A percentile compares a stretch with the other conserved stretches of the same genome.
Evolutionary conservation across 2,797 vertebrate species (phyloP).

Genomic region (Danionella dracula): DNA sequence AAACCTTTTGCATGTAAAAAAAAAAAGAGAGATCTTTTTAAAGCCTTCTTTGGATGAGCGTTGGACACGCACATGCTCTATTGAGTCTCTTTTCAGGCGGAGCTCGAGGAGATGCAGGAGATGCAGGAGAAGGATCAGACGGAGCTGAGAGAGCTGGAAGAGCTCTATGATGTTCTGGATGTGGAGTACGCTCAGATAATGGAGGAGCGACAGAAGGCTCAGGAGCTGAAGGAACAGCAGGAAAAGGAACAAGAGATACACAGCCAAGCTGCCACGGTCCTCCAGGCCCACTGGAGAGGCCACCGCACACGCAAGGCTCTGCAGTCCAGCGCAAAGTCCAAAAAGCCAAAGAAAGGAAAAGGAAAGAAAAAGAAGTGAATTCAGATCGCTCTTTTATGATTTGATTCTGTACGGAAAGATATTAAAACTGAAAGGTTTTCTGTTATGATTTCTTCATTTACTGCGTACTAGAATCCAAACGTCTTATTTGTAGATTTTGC

Average conservation of each 20-base stretch:
- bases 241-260: slow-evolving; percentile 60
- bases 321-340: slow-evolving; percentile 64
- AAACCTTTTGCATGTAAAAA: too few species aligned
- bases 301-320: slow-evolving; percentile 70
- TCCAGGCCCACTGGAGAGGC: slow-evolving; percentile 86
- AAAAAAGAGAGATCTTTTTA: too few species aligned
- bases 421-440: too few species aligned
- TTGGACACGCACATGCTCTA: too few species aligned
- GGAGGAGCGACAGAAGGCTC: slow-evolving; percentile 58
- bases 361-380: slow-evolving; percentile 46
- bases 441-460: too few species aligned
- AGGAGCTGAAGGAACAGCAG: slow-evolving; percentile 60
- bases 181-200: slow-evolving; percentile 71
- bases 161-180: slow-evolving; percentile 60
- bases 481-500: too few species aligned
- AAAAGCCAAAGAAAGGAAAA: slow-evolving; percentile 64
- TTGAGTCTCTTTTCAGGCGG: slow-evolving; percentile 54
- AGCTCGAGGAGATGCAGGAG: slow-evolving; percentile 61
- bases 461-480: too few species aligned
- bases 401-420: too few species aligned
- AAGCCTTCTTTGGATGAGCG: too few species aligned
- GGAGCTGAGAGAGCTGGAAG: slow-evolving; percentile 63
- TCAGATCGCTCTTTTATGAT: too few species aligned
- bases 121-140: slow-evolving; percentile 59
- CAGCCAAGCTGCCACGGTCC: slow-evolving; percentile 66